These are phyloP conservation scores for Galaxias olidus DNA, from an alignment of 2,797 vertebrate species.

Conservation along the genomic window DNA sequence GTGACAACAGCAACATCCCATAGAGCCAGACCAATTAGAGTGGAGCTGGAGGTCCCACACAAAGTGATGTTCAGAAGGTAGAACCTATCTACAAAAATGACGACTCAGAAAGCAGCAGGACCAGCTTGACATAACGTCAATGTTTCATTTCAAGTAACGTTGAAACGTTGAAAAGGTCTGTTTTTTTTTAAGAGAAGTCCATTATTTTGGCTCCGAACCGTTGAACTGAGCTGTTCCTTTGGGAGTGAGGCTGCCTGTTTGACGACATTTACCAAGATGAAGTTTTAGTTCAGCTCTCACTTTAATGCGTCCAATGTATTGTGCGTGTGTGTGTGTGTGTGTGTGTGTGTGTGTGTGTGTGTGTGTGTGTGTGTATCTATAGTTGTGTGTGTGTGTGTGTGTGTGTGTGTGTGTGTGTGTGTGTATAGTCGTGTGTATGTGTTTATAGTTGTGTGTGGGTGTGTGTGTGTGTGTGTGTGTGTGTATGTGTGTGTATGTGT, in stretches of 20 bases:
- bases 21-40: no score
- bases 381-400: background rate
- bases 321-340: background rate
- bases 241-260: background rate
- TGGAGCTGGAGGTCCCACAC: no score
- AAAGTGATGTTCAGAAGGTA: no score
- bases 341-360: background rate
- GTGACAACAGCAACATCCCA: no score
- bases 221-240: slow-evolving; percentile 29
- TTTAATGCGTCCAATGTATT: slow-evolving; percentile 31
- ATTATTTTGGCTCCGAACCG: slow-evolving; percentile 5
- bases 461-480: background rate
- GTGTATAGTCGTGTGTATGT: no score
- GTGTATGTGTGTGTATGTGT: background rate
- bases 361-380: background rate
- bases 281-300: background rate
- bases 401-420: no score
- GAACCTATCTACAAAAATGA: slow-evolving; percentile 9
- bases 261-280: slow-evolving; percentile 7
- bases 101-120: background rate
- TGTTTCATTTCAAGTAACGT: slow-evolving; percentile 8
- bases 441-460: slow-evolving; percentile 1
- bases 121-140: slow-evolving; percentile 17
- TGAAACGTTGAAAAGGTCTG: slow-evolving; percentile 23
- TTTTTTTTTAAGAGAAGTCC: slow-evolving; percentile 8